A percentile compares a stretch with the other conserved stretches of the same genome.
These are phyloP conservation scores for Strigamia maritima DNA, from an alignment of 2,888 invertebrate genomes.

Conservation along the genomic window DNA sequence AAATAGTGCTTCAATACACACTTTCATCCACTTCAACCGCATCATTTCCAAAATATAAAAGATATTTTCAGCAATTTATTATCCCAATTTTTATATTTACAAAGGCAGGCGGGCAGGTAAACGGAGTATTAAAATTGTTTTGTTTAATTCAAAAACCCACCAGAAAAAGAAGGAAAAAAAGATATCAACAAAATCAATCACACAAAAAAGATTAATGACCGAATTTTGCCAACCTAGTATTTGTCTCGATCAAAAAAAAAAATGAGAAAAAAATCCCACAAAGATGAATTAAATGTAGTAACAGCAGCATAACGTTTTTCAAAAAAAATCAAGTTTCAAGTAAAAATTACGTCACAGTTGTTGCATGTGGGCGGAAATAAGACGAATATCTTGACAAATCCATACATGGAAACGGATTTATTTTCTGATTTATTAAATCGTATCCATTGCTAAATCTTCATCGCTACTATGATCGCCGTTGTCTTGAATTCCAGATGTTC, in stretches of 20 bases:
- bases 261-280: background rate
- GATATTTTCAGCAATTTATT: background rate
- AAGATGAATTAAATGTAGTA: background rate
- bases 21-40: background rate
- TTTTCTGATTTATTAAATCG: background rate
- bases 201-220: background rate
- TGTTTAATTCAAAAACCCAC: background rate
- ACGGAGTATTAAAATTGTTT: background rate
- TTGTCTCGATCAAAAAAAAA: background rate
- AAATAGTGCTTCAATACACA: background rate
- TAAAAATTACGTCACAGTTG: background rate
- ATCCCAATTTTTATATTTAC: background rate
- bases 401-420: background rate
- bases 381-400: background rate
- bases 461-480: conserved; percentile 31
- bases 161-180: background rate
- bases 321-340: background rate
- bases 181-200: too few relatives aligned
- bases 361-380: background rate
- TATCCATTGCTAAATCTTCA: conserved; percentile 37
- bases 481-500: conserved; percentile 35
- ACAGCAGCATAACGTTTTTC: background rate
- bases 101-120: background rate
- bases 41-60: background rate
- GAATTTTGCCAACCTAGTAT: background rate